Evolutionary conservation across 2,113 vertebrate species (phyloP).

Genomic region (Puntigrus tetrazona): DNA sequence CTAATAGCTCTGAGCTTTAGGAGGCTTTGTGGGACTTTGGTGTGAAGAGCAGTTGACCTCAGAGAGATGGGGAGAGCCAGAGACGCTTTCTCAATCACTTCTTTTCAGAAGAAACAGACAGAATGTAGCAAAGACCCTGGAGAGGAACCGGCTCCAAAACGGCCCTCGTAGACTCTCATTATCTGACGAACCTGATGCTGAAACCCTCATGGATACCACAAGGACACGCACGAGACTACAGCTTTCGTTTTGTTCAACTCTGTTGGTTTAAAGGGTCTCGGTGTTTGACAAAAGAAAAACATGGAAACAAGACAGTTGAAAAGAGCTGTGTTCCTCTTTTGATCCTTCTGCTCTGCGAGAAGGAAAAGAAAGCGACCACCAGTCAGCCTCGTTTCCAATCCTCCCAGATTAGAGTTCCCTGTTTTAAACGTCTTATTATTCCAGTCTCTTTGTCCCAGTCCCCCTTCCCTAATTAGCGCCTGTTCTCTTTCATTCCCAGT

Average conservation of each 20-base stretch:
- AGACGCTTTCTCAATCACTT: slow-evolving; percentile 5
- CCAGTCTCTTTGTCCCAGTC: slow-evolving; percentile 48
- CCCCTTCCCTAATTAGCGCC: slow-evolving; percentile 55
- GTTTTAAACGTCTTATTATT: slow-evolving; percentile 58
- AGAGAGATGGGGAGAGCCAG: not conserved
- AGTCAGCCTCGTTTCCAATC: slow-evolving; percentile 31
- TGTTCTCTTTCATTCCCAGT: slow-evolving; percentile 53
- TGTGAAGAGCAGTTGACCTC: slow-evolving; percentile 47
- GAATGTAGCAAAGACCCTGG: not conserved
- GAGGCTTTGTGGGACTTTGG: slow-evolving; percentile 43
- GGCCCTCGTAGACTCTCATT: not conserved
- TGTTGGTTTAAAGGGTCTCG: slow-evolving; percentile 47
- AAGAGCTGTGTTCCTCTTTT: slow-evolving; percentile 39
- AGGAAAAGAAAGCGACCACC: slow-evolving; percentile 27
- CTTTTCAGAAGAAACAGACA: not conserved
- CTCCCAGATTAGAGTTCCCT: slow-evolving; percentile 51
- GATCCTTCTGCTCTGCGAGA: slow-evolving; percentile 24
- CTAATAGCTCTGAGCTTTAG: slow-evolving; percentile 39
- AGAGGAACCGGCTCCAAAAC: not conserved
- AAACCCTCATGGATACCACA: slow-evolving; percentile 9
- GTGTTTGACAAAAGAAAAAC: slow-evolving; percentile 30
- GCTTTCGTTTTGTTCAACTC: not conserved
- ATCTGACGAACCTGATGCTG: not conserved
- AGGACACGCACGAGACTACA: not conserved
- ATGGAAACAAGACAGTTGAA: slow-evolving; percentile 13